Evolutionary conservation across 37 sponge, comb jelly and placozoan species (phyloP), one percentile per base, ranked within the genome.

Genomic region (Aphrocallistes beatrix): DNA sequence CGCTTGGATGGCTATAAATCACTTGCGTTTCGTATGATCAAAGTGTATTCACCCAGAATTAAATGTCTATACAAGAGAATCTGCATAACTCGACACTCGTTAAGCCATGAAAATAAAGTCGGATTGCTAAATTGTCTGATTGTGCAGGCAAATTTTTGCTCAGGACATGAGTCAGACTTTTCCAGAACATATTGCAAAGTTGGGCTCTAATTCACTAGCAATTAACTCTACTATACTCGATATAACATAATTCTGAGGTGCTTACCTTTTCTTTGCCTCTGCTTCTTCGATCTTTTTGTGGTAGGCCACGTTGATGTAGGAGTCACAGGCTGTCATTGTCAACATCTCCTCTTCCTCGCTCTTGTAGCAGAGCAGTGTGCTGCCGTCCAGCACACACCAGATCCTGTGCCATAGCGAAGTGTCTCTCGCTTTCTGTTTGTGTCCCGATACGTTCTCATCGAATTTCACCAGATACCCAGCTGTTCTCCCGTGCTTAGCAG

Each of bases 301-400:
- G 83, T 38, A 36, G 1, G 38, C 84, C 32, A 91, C 50, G 40
- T 88, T 87, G 21, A 87, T 39, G 37, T 51, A 85, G 30, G 48
- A 38, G 25, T 89, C 89, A 84, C 82, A 89, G 81, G 88, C 47
- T 40, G 88, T 91, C 37, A 91, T 83, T n/a, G 85, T 87, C 75
- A 60, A 30, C 75, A 25, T 19, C n/a, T 60, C 75, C 25, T 60
- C 92, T 82, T 93, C 93, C 25, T 90, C 93, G 8, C 89, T 83
- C 34, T 83, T 51, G 86, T 90, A 93, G 51, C 89, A 88, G 81
- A 92, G 88, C 39, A 93, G 85, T 0, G 91, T 87, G 38, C 91
- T 90, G 23, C 93, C 93, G 50, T 93, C 93, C 81, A 93, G 36
- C 32, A 90, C 91, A 85, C 89, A 86, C 93, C 93, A 93, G 85